A percentile compares a stretch with the other conserved stretches of the same genome.
phyloP scores from a whole-genome alignment of 2,797 vertebrate species.

The Capromys pilorides region DNA sequence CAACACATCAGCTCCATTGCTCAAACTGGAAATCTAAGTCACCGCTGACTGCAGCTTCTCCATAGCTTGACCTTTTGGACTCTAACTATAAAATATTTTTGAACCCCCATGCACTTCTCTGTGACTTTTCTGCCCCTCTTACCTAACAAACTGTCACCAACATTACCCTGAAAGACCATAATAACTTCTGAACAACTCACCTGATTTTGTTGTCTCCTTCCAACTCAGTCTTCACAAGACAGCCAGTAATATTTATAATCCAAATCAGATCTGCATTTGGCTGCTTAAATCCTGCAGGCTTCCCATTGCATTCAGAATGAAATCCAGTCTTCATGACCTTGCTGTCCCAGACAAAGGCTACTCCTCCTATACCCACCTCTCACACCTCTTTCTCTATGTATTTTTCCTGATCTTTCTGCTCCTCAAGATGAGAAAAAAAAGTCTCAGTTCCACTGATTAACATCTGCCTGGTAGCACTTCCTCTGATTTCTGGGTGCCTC shows the following conservation, averaged over 20 bases:
- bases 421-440: neutral
- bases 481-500: neutral
- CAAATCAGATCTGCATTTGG: neutral
- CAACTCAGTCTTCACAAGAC: neutral
- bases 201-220: neutral
- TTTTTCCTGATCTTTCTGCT: neutral
- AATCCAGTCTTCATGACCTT: neutral
- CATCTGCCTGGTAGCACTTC: neutral
- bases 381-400: neutral
- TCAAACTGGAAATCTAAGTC: neutral
- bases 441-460: neutral
- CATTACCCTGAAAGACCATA: neutral
- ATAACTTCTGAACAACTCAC: neutral
- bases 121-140: neutral
- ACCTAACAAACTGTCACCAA: neutral
- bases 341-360: neutral
- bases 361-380: neutral
- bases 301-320: neutral
- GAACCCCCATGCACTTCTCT: neutral
- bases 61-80: neutral
- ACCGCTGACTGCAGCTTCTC: neutral
- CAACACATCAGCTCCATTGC: too few relatives aligned
- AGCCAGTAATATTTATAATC: neutral
- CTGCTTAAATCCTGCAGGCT: neutral
- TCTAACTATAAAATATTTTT: slow-evolving; percentile 21